Evolutionary conservation across 2,113 vertebrate genomes (phyloP).

Genomic region (Tamias sibiricus): DNA sequence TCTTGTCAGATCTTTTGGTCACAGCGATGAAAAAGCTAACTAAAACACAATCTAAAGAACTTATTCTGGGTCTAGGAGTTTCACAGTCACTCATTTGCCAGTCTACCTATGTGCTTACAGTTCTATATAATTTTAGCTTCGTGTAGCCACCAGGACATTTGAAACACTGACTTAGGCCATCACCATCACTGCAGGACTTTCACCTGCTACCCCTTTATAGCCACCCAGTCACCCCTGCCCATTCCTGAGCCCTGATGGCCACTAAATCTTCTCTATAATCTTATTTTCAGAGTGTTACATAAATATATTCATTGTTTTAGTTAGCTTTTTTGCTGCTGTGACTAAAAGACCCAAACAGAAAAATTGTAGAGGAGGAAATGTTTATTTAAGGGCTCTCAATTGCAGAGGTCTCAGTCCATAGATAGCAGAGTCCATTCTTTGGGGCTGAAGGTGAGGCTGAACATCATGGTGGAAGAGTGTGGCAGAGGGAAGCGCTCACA

Average conservation of each 20-base stretch:
- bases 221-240: rapidly evolving
- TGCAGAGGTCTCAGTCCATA: too few species aligned
- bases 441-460: too few species aligned
- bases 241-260: neutral
- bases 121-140: neutral
- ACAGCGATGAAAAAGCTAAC: too few species aligned
- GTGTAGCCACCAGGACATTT: neutral
- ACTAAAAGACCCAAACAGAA: too few species aligned
- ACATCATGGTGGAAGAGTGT: too few species aligned
- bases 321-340: too few species aligned
- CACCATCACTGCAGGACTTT: neutral
- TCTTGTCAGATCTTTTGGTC: too few species aligned
- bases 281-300: neutral
- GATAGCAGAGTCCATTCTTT: too few species aligned
- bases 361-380: too few species aligned
- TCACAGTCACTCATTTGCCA: neutral
- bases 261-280: neutral
- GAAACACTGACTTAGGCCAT: neutral
- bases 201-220: neutral
- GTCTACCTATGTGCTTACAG: neutral
- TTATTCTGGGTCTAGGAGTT: neutral
- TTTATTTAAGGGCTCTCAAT: too few species aligned
- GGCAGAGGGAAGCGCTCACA: too few species aligned
- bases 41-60: neutral
- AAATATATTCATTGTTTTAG: neutral